Evolutionary conservation across 2,797 vertebrate species (phyloP).

Genomic region (Aplochiton taeniatus): DNA sequence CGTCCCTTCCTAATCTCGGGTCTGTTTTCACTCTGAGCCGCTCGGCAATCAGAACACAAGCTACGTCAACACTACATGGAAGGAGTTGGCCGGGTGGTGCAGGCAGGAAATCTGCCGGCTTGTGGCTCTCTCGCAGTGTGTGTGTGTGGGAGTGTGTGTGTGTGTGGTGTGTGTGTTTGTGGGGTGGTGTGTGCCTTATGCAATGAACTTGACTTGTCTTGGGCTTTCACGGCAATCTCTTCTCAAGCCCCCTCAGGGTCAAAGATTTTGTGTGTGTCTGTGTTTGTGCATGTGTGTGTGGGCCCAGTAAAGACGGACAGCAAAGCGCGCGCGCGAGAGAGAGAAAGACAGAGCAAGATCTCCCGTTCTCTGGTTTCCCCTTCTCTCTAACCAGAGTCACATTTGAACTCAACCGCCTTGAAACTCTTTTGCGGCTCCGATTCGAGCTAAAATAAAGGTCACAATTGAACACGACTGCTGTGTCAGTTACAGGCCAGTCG

Average conservation of each 20-base stretch:
- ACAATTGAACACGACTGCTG: no score
- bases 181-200: background rate
- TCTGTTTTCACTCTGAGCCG: slow-evolving; percentile 41
- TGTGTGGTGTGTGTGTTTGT: slow-evolving; percentile 6
- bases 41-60: slow-evolving; percentile 42
- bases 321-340: no score
- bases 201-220: slow-evolving; percentile 14
- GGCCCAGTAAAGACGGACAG: no score
- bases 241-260: slow-evolving; percentile 6
- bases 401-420: no score
- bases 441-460: no score
- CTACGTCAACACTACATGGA: slow-evolving; percentile 36
- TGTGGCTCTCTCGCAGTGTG: slow-evolving; percentile 14
- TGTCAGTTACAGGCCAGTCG: no score
- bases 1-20: slow-evolving; percentile 17
- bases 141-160: background rate
- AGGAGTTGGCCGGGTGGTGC: slow-evolving; percentile 19
- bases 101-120: slow-evolving; percentile 32
- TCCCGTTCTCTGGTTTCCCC: no score
- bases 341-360: no score
- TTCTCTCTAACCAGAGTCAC: no score
- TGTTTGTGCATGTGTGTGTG: slow-evolving; percentile 4
- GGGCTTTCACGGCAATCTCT: background rate
- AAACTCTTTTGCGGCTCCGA: no score
- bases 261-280: slow-evolving; percentile 1